Conservation (phyloP, 1,140 invertebrate species). For the Drosophila quadrilineata region DNA sequence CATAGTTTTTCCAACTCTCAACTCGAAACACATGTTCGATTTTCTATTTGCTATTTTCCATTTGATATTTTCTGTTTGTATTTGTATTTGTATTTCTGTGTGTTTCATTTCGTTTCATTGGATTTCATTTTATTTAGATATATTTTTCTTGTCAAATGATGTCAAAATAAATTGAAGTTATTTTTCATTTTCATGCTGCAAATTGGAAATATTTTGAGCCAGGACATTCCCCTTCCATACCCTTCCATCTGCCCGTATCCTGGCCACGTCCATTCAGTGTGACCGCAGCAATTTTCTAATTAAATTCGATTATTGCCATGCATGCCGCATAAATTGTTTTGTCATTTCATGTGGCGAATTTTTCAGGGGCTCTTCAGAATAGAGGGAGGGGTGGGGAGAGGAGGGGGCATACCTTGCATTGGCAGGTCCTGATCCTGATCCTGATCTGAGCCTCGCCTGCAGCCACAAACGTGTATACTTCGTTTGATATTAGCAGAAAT, state of each 20-base stretch:
- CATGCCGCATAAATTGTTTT: conserved; percentile 79
- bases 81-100: conserved; percentile 49
- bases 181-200: conserved; percentile 50
- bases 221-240: background rate
- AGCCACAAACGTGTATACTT: conserved; percentile 62
- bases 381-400: background rate
- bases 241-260: conserved; percentile 6
- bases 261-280: conserved; percentile 51
- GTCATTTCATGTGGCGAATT: no score
- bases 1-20: no score
- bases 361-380: conserved; percentile 43
- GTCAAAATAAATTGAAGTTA: conserved; percentile 78
- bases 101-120: conserved; percentile 17
- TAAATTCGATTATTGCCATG: conserved; percentile 80
- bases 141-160: conserved; percentile 35
- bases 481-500: conserved; percentile 77
- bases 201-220: conserved; percentile 43
- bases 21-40: no score
- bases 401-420: conserved; percentile 17
- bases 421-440: conserved; percentile 37
- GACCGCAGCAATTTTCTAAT: conserved; percentile 78
- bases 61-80: background rate
- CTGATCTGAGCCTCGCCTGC: conserved; percentile 27
- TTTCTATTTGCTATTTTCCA: no score
- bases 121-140: background rate